Evolutionary conservation across 1,140 invertebrate species (phyloP).

Genomic region (Cherax quadricarinatus): DNA sequence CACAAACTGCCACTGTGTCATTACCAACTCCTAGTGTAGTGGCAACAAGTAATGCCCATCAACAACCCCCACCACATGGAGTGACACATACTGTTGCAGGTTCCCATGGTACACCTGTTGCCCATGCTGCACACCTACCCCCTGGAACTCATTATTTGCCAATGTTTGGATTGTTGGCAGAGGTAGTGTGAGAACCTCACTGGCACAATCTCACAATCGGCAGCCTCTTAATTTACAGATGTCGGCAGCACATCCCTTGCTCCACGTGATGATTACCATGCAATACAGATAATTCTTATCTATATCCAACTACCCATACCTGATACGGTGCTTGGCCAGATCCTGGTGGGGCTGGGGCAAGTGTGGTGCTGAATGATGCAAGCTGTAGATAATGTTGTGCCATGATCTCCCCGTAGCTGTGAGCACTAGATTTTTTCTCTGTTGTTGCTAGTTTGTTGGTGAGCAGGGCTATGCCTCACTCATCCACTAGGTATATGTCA

Average conservation of each 20-base stretch:
- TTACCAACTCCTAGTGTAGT: constrained; percentile 62
- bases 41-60: constrained; percentile 55
- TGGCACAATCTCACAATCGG: not conserved
- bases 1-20: constrained; percentile 55
- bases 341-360: constrained; percentile 18
- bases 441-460: constrained; percentile 44
- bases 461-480: not conserved
- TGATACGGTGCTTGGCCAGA: constrained; percentile 32
- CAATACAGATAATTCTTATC: not conserved
- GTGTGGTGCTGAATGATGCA: constrained; percentile 57
- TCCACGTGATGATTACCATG: not conserved
- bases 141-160: constrained; percentile 70
- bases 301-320: constrained; percentile 31
- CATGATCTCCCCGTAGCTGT: constrained; percentile 69
- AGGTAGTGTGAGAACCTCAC: constrained; percentile 61
- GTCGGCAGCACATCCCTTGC: constrained; percentile 31
- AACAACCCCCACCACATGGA: constrained; percentile 53
- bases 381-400: constrained; percentile 57
- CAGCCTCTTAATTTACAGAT: constrained; percentile 40
- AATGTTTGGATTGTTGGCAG: constrained; percentile 70
- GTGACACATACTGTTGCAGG: constrained; percentile 62
- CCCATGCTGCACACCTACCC: constrained; percentile 69
- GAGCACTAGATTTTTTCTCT: constrained; percentile 53
- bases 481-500: constrained; percentile 32
- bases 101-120: constrained; percentile 62